Conservation (phyloP, 2,113 vertebrate genomes). For the Isichthys henryi region DNA sequence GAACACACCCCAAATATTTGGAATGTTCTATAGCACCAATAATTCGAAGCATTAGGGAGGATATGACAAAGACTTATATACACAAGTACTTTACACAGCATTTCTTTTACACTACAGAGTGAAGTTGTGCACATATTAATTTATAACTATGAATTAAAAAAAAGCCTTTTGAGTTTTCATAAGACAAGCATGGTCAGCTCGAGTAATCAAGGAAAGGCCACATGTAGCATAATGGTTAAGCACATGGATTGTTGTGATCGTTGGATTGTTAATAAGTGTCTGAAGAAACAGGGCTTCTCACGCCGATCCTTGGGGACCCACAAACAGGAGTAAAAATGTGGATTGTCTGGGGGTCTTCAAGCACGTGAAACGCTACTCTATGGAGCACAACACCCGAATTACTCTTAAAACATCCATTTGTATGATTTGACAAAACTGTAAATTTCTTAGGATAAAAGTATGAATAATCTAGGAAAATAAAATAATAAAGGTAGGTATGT, state of each 20-base stretch:
- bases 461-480: not conserved
- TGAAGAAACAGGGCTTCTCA: not conserved
- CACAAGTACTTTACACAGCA: not conserved
- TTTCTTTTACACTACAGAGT: not conserved
- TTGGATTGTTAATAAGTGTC: not conserved
- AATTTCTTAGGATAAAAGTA: not conserved
- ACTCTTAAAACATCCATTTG: not conserved
- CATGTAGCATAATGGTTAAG: not conserved
- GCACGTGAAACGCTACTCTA: not conserved
- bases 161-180: not conserved
- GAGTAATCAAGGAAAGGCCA: not conserved
- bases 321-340: not conserved
- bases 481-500: not conserved
- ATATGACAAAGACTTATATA: not conserved
- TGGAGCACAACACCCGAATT: not conserved
- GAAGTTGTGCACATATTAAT: not conserved
- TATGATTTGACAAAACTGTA: not conserved
- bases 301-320: not conserved
- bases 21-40: not conserved
- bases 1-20: not conserved
- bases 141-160: not conserved
- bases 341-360: not conserved
- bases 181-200: not conserved
- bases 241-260: not conserved
- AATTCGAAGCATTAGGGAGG: not conserved